Evolutionary conservation across 2,113 vertebrate genomes (phyloP).

Genomic region (Brachyhypopomus occidentalis): DNA sequence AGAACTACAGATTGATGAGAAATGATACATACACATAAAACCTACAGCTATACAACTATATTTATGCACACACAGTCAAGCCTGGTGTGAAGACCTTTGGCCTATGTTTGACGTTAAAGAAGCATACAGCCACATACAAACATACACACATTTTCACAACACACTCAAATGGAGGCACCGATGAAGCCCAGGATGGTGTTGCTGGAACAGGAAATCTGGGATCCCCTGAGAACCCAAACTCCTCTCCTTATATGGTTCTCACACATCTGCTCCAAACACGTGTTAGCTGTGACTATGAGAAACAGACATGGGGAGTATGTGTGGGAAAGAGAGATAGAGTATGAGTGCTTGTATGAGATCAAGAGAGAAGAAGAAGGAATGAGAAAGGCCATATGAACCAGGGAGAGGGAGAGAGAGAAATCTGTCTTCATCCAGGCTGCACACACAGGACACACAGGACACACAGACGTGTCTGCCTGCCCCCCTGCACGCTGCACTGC

Average conservation of each 20-base stretch:
- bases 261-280: background rate
- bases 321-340: background rate
- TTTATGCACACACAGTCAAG: too few relatives aligned
- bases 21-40: background rate
- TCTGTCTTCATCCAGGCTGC: background rate
- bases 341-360: background rate
- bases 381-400: background rate
- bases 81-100: too few relatives aligned
- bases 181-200: constrained; percentile 7
- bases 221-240: constrained; percentile 1
- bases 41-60: background rate
- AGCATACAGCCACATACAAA: background rate
- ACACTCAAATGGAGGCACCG: constrained; percentile 62
- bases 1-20: too few relatives aligned
- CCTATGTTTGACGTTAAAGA: too few relatives aligned
- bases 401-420: background rate
- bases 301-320: background rate
- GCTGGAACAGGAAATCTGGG: constrained; percentile 33
- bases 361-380: background rate
- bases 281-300: background rate
- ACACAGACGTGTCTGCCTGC: too few relatives aligned
- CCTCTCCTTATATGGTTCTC: constrained; percentile 38
- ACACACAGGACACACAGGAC: too few relatives aligned
- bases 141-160: background rate
- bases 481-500: too few relatives aligned